A percentile compares a stretch with the other conserved stretches of the same genome.
phyloP scores from a whole-genome alignment of 2,797 vertebrate genomes.

The Melanotaenia parkinsoni region DNA sequence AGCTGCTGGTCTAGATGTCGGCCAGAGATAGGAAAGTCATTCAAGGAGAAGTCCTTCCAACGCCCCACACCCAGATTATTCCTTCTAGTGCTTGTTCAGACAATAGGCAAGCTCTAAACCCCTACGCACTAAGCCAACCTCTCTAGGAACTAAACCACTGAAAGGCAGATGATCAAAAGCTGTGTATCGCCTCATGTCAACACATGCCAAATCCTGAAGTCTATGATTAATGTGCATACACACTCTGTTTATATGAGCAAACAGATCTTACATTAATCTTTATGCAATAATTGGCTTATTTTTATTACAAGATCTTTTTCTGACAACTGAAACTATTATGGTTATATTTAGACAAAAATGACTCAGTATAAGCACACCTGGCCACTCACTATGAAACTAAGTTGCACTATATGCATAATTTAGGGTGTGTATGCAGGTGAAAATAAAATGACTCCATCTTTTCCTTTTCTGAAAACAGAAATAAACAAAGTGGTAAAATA shows the following conservation, averaged over 20 bases:
- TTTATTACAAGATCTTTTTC: background rate
- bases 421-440: background rate
- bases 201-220: background rate
- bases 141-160: conserved; percentile 5
- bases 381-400: background rate
- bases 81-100: conserved; percentile 29
- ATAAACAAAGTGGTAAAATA: background rate
- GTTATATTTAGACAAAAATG: background rate
- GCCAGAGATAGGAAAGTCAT: conserved; percentile 49
- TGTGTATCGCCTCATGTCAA: background rate
- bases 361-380: too few species aligned
- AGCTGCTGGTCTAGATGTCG: conserved; percentile 58
- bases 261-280: background rate
- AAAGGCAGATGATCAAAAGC: conserved; percentile 15
- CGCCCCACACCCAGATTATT: conserved; percentile 31
- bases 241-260: background rate
- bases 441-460: background rate
- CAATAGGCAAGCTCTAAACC: conserved; percentile 43
- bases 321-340: background rate
- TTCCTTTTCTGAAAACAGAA: too few species aligned
- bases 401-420: background rate
- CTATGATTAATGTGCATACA: background rate
- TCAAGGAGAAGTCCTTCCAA: conserved; percentile 58
- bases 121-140: background rate
- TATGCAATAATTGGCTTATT: background rate